These are phyloP conservation scores for Hypomecis punctinalis DNA, from an alignment of 2,888 invertebrate species.

Conservation along the genomic window DNA sequence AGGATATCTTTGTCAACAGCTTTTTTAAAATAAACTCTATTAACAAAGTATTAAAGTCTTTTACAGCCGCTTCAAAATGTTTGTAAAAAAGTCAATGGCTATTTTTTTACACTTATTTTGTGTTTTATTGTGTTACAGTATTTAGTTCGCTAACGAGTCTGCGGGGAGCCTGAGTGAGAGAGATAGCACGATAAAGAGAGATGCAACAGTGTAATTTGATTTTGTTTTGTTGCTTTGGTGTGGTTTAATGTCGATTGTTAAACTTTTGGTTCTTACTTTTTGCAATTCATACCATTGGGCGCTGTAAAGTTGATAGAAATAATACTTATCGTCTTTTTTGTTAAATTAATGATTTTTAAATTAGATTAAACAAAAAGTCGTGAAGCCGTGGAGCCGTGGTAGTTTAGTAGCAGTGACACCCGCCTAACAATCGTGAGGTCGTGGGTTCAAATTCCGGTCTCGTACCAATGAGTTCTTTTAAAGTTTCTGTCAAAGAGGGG, in stretches of 20 bases:
- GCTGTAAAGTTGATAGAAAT: neutral
- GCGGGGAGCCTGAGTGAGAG: constrained; percentile 66
- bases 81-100: constrained; percentile 58
- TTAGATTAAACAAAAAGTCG: too few species aligned
- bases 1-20: constrained; percentile 27
- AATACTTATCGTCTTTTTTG: too few species aligned
- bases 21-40: constrained; percentile 47
- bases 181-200: constrained; percentile 53
- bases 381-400: too few species aligned
- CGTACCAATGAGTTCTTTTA: too few species aligned
- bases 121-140: constrained; percentile 77
- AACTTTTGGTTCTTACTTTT: constrained; percentile 51
- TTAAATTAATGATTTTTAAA: too few species aligned
- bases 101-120: constrained; percentile 76
- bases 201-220: constrained; percentile 56
- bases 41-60: constrained; percentile 10
- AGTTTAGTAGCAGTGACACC: too few species aligned
- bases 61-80: constrained; percentile 29
- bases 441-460: too few species aligned
- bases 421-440: too few species aligned
- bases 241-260: constrained; percentile 50
- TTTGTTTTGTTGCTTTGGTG: constrained; percentile 71
- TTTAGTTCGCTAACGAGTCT: constrained; percentile 80
- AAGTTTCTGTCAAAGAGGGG: too few species aligned
- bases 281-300: constrained; percentile 44